Base-by-base conservation (phyloP, 2,113 vertebrate genomes). In the Thalassarche chlororhynchos region DNA sequence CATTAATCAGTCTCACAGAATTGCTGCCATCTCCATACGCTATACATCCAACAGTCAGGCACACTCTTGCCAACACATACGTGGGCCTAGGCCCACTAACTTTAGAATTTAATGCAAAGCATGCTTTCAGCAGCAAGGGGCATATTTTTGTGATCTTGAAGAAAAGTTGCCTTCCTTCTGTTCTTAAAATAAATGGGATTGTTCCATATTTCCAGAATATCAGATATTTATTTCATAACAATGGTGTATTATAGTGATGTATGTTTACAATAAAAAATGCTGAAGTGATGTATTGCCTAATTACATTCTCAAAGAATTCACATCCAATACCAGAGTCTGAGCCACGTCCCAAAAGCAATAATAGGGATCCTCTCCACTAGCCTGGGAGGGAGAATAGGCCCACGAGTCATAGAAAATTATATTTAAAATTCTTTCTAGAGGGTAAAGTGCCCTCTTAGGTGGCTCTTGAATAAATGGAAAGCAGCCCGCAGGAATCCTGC, bases 211-310 rank as follows among this genome's bases (percentile, higher is more conserved):
- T 94, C 34, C 74, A 89, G 68, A 85, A 64, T 90, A 96, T 55
- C 5, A 10, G 38, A n/a, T 78, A 68, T 80, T 89, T 87, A 20
- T 93, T 89, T 89, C 28, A 54, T 68, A 92, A 57, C 47, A 74
- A 60, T 14, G 20, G 13, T 49, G 10, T 32, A 42, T 86, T 86
- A 46, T 8, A 36, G 36, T 93, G 94, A 93, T 95, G 66, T 66
- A 95, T 94, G 87, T 68, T 94, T 64, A 91, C 71, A 96, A 88
- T 96, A 96, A 96, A 94, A 89, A 93, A 84, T 10, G 57, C 38
- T 86, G 40, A 92, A 90, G 49, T 86, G 95, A 90, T 95, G 11
- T 58, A 93, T 91, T 80, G 87, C 71, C 64, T 95, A 95, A 97
- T 95, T 94, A 70, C 32, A 38, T 87, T 77, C 76, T 93, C 58